These are phyloP conservation scores for Cheirogaleus medius DNA, from an alignment of 2,113 vertebrate genomes.

Conservation along the genomic window DNA sequence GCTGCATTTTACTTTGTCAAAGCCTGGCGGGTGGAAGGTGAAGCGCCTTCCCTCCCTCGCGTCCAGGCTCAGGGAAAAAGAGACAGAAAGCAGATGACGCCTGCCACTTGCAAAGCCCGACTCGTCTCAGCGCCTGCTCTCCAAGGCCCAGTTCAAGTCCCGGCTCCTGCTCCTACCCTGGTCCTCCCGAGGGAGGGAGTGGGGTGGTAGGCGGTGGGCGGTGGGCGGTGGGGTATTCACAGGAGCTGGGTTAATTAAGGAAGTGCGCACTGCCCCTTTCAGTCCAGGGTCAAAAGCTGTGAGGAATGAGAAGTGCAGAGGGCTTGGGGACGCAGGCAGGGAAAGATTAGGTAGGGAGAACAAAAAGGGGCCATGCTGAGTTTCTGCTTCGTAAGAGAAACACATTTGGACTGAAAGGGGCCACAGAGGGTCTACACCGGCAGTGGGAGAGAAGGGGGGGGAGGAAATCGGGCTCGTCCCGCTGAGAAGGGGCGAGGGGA, in stretches of 20 bases:
- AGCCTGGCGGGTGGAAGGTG: background rate
- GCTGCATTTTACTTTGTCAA: background rate
- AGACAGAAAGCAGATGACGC: background rate
- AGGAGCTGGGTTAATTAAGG: background rate
- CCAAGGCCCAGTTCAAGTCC: background rate
- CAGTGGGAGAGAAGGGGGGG: too few relatives aligned
- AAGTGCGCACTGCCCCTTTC: background rate
- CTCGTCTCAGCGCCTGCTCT: background rate
- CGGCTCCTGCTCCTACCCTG: accelerated
- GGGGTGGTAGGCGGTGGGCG: background rate
- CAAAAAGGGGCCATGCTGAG: too few relatives aligned
- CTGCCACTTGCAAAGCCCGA: accelerated
- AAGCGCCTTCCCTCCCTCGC: background rate
- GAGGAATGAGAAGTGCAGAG: background rate
- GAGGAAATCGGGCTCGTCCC: background rate
- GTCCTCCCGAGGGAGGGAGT: accelerated
- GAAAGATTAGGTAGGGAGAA: background rate
- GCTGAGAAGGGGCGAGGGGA: background rate
- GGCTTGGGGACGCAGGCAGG: background rate
- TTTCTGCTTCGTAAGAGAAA: background rate
- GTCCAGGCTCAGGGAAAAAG: background rate
- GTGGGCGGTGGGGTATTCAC: background rate
- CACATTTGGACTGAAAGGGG: background rate
- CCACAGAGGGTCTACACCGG: background rate
- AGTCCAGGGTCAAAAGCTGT: background rate